phyloP scores from a whole-genome alignment of 2,888 invertebrate genomes.

The Chrysina gloriosa region DNA sequence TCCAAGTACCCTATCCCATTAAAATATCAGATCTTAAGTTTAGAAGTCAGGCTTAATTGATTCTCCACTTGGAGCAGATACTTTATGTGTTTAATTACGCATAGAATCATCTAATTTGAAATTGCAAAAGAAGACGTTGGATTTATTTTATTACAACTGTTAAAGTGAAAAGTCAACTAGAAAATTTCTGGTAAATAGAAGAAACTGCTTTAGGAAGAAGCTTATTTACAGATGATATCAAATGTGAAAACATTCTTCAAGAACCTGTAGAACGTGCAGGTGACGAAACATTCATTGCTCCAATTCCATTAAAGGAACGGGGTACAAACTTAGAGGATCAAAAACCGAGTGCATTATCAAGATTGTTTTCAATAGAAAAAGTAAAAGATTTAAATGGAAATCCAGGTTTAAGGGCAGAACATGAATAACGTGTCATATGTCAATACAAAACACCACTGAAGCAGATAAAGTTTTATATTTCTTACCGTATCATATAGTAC shows the following conservation, averaged over 20 bases:
- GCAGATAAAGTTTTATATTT: conserved; percentile 32
- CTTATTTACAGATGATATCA: neutral
- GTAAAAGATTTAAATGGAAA: conserved; percentile 36
- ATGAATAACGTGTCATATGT: conserved; percentile 43
- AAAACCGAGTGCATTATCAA: conserved; percentile 13
- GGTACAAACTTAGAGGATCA: conserved; percentile 38
- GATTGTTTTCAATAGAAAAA: conserved; percentile 41
- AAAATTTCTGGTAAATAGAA: neutral
- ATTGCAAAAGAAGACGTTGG: neutral
- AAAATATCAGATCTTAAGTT: too few species aligned
- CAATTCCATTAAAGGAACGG: neutral
- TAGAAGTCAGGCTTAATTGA: too few species aligned
- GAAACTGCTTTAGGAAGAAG: too few species aligned
- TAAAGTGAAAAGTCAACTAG: neutral
- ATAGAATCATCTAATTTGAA: too few species aligned
- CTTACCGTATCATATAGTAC: conserved; percentile 46
- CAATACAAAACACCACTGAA: conserved; percentile 21
- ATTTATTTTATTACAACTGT: neutral
- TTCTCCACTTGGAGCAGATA: too few species aligned
- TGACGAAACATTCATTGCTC: neutral
- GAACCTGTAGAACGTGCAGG: neutral
- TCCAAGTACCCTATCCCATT: too few species aligned
- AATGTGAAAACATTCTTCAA: neutral
- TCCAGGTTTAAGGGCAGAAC: conserved; percentile 46
- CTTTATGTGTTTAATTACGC: too few species aligned